phyloP scores from a whole-genome alignment of 2,797 vertebrate species.

The Helostoma temminkii region DNA sequence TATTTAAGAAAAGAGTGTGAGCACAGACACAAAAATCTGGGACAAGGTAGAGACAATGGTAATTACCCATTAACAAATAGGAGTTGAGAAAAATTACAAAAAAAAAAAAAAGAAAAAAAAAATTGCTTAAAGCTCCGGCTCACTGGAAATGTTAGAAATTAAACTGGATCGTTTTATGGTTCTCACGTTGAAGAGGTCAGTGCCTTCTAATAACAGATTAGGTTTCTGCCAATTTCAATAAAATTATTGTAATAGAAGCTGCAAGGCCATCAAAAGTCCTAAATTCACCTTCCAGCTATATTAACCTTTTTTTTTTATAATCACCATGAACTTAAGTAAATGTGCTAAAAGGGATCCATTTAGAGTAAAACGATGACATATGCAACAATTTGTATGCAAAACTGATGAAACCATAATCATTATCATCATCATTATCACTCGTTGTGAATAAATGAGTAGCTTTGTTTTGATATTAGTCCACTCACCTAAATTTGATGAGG shows the following conservation, averaged over 20 bases:
- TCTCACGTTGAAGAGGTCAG: constrained; percentile 15
- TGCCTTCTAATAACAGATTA: not conserved
- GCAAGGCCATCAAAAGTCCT: not conserved
- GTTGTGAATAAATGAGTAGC: no score
- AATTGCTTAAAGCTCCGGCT: not conserved
- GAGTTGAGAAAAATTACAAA: constrained; percentile 3
- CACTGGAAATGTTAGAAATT: not conserved
- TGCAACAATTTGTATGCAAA: no score
- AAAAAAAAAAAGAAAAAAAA: no score
- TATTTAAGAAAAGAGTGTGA: not conserved
- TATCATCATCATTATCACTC: no score
- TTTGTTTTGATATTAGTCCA: no score
- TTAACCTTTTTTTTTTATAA: no score
- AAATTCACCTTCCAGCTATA: constrained; percentile 1
- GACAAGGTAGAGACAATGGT: not conserved
- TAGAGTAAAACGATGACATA: no score
- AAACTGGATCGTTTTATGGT: constrained; percentile 9
- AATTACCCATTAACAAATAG: not conserved
- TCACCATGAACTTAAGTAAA: no score
- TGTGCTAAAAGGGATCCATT: no score
- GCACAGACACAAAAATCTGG: no score
- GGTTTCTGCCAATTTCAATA: constrained; percentile 15
- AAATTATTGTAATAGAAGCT: constrained; percentile 12
- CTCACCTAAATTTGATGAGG: not conserved
- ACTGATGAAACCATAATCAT: no score